Base-by-base conservation (phyloP, 2,113 vertebrate genomes). In the Boleophthalmus pectinirostris region DNA sequence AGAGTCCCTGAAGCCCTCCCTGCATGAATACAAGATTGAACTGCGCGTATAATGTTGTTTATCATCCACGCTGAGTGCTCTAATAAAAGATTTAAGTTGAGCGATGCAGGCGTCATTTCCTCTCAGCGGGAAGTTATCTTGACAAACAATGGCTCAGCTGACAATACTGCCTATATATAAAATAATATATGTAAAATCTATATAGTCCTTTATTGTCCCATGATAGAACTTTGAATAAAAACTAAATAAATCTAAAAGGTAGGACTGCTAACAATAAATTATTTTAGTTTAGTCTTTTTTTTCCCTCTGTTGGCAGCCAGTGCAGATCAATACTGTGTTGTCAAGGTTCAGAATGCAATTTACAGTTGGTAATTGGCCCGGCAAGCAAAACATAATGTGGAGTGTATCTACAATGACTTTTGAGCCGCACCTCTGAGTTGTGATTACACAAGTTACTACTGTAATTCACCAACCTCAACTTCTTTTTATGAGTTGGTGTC, bases 341-440 rank as follows among this genome's bases (percentile, higher is more conserved):
- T 84, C 61, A 81, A 80, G 77, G 63, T 84, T 73, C 63, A 83
- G 51, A 78, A 79, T 68, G 77, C 78, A 84, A 83, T 88, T 84
- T 89, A 78, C 81, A 83, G 71, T 71, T 77, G 38, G 85, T 87
- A 88, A 87, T 86, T 88, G 86, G 70, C 71, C 20, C 72, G 3
- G 64, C 63, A 76, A 81, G 70, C 29, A 76, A 64, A 71, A 81
- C 77, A 78, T 74, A 79, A 77, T 85, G 74, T 81, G 65, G 81
- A 75, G 84, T 64, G 74, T 65, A 66, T 73, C 76, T 58, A 63
- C 65, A 54, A 77, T 74, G 61, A 61, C 72, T 69, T 84, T 80
- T 73, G 58, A 84, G 66, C 75, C 85, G 82, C 70, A 72, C 51
- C 51, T 54, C 51, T 54, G 51, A 21, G 51, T 54, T 54, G 51